Conservation (phyloP, 2,888 invertebrate species). For the Volucella inanis region DNA sequence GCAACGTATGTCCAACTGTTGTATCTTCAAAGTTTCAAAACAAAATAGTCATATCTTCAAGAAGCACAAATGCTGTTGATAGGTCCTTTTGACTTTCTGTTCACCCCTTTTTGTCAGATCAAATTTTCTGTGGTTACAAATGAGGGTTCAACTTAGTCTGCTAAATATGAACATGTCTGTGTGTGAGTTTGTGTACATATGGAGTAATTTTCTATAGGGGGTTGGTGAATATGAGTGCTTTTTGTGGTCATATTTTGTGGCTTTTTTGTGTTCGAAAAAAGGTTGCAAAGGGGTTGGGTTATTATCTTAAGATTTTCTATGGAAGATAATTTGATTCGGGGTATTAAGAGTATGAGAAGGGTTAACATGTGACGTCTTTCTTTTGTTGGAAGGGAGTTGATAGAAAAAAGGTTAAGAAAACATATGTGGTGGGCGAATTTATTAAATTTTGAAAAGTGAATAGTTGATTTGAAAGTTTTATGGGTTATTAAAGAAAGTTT, state of each 20-base stretch:
- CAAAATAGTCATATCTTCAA: conserved; percentile 33
- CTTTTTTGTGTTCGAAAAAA: conserved; percentile 38
- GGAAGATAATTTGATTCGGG: conserved; percentile 59
- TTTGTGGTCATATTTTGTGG: conserved; percentile 72
- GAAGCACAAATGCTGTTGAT: conserved; percentile 65
- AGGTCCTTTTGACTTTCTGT: conserved; percentile 59
- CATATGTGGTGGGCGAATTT: conserved; percentile 33
- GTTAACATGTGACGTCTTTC: background rate
- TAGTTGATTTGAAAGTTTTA: conserved; percentile 50
- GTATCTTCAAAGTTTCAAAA: conserved; percentile 58
- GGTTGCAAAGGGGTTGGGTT: conserved; percentile 10
- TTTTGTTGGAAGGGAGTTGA: conserved; percentile 17
- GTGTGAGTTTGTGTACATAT: background rate
- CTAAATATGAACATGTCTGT: background rate
- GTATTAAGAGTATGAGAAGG: conserved; percentile 26
- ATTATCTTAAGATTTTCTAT: conserved; percentile 68
- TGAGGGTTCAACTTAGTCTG: conserved; percentile 58
- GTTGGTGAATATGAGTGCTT: conserved; percentile 59
- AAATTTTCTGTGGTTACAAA: conserved; percentile 63
- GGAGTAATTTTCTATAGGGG: background rate
- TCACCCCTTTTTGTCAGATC: conserved; percentile 57
- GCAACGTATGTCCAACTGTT: conserved; percentile 66
- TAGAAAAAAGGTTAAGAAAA: conserved; percentile 1
- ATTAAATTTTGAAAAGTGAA: conserved; percentile 52
- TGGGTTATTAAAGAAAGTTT: conserved; percentile 39